Evolutionary conservation across 2,113 vertebrate genomes (phyloP).

Genomic region (Rhea pennata): DNA sequence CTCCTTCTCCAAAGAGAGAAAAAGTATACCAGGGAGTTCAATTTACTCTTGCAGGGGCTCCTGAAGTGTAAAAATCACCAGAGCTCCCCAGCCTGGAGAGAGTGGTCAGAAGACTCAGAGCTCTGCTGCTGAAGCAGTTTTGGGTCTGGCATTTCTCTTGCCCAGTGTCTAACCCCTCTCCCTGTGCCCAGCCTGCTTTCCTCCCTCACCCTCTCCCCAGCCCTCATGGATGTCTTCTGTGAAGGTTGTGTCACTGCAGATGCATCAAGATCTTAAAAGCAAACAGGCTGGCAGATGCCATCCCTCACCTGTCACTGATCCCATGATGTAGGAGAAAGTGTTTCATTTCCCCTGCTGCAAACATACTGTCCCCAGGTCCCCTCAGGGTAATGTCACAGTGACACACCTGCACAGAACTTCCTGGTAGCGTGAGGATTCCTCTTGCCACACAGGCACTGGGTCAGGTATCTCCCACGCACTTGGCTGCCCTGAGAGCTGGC

Average conservation of each 20-base stretch:
- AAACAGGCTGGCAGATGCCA: not conserved
- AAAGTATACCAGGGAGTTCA: not conserved
- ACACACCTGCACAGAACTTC: not conserved
- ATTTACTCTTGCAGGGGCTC: not conserved
- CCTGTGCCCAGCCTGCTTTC: not conserved
- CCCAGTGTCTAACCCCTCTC: not conserved
- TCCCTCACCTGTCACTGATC: not conserved
- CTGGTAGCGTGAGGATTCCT: not conserved
- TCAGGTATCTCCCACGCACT: not conserved
- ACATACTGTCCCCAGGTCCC: not conserved
- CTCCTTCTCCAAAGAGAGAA: not conserved
- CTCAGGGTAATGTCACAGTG: not conserved
- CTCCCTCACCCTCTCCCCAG: not conserved
- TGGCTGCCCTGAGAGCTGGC: not conserved
- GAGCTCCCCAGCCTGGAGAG: not conserved
- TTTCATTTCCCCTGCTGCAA: not conserved
- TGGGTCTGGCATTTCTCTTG: not conserved
- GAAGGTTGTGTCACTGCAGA: not conserved
- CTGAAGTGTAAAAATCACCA: not conserved
- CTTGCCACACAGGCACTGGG: rapidly evolving
- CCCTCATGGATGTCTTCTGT: rapidly evolving
- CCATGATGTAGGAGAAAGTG: not conserved
- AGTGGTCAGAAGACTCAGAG: not conserved
- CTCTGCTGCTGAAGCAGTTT: not conserved
- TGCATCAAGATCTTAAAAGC: not conserved